A percentile compares a stretch with the other conserved stretches of the same genome.
phyloP scores from a whole-genome alignment of 2,888 invertebrate genomes.

The Timema cristinae region DNA sequence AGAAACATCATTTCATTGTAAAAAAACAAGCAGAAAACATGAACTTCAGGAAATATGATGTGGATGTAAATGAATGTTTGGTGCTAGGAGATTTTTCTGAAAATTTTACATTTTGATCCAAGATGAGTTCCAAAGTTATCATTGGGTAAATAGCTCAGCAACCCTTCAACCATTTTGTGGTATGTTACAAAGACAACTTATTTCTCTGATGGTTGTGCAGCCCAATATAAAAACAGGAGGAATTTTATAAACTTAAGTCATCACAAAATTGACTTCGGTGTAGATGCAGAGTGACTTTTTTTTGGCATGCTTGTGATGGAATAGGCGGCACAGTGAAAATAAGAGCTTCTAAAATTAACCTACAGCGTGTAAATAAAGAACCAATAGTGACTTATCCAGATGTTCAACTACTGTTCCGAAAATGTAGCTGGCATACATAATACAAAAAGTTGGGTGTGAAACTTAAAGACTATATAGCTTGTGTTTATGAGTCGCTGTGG shows the following conservation, averaged over 20 bases:
- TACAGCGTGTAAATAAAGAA: not conserved
- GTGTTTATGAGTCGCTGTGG: not conserved
- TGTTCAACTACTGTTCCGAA: conserved; percentile 13
- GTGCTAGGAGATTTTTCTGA: too few species aligned
- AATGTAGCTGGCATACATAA: conserved; percentile 2
- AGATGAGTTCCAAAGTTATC: not conserved
- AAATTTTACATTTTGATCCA: not conserved
- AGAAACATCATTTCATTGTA: not conserved
- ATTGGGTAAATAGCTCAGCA: not conserved
- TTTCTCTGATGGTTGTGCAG: not conserved
- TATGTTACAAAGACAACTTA: not conserved
- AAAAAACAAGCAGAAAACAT: not conserved
- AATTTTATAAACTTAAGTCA: conserved; percentile 11
- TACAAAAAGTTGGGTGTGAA: not conserved
- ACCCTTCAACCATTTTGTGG: not conserved
- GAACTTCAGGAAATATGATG: not conserved
- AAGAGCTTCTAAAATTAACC: conserved; percentile 6
- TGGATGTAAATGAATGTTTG: too few species aligned
- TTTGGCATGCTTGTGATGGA: conserved; percentile 1
- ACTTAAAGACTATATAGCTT: not conserved
- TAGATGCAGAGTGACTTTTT: not conserved
- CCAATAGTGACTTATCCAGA: conserved; percentile 8
- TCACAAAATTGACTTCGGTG: not conserved
- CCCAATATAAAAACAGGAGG: conserved; percentile 14
- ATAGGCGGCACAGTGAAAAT: conserved; percentile 5